A percentile compares a stretch with the other conserved stretches of the same genome.
phyloP scores from a whole-genome alignment of 2,888 invertebrate species.

The Clitarchus hookeri region DNA sequence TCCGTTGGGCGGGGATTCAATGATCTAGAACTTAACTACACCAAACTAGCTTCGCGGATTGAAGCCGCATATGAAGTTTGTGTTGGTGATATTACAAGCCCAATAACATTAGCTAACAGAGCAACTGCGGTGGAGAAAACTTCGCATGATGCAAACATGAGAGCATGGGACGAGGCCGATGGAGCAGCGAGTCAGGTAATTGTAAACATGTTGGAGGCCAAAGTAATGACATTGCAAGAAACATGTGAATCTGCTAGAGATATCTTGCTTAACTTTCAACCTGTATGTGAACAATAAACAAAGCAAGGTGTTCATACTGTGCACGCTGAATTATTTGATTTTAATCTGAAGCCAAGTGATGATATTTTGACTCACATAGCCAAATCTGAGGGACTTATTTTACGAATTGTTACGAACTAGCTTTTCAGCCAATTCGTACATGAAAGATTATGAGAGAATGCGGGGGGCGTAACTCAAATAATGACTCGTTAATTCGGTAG shows the following conservation, averaged over 20 bases:
- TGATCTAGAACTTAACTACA: too few relatives aligned
- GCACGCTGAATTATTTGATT: background rate
- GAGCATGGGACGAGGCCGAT: background rate
- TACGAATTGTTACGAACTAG: background rate
- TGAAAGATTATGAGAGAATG: too few relatives aligned
- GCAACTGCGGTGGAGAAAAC: too few relatives aligned
- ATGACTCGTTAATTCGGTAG: too few relatives aligned
- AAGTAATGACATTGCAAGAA: conserved; percentile 30
- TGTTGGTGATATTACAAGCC: background rate
- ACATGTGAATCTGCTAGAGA: conserved; percentile 33
- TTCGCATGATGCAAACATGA: conserved; percentile 26
- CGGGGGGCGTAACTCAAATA: too few relatives aligned
- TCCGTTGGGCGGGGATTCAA: too few relatives aligned
- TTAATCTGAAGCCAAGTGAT: conserved; percentile 23
- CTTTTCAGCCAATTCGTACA: too few relatives aligned
- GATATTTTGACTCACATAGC: too few relatives aligned
- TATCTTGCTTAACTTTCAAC: conserved; percentile 33
- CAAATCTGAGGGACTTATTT: conserved; percentile 31
- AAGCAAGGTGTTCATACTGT: conserved; percentile 36
- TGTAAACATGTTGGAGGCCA: conserved; percentile 26
- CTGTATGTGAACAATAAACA: conserved; percentile 35
- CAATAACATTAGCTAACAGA: background rate
- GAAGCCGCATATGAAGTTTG: background rate
- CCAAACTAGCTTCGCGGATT: background rate
- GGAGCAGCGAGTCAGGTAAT: background rate